A percentile compares a stretch with the other conserved stretches of the same genome.
These are phyloP conservation scores for Theodoxus fluviatilis DNA, from an alignment of 2,888 invertebrate genomes.

Conservation along the genomic window DNA sequence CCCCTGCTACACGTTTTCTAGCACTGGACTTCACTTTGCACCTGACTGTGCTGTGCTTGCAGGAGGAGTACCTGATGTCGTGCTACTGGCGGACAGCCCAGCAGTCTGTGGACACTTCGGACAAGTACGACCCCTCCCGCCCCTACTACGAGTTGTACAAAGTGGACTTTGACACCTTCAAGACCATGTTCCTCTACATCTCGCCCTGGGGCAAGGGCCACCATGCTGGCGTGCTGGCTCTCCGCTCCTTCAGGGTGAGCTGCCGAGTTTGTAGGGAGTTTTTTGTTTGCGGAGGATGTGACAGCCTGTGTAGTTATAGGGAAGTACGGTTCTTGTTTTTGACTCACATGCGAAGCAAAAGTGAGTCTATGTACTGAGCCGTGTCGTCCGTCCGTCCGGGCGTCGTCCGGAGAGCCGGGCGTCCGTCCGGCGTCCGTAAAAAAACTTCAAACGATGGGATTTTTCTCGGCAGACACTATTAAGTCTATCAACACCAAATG, in stretches of 20 bases:
- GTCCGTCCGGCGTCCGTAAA: no score
- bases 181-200: constrained; percentile 81
- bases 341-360: no score
- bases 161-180: constrained; percentile 89
- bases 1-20: no score
- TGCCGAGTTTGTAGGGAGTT: background rate
- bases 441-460: no score
- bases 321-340: background rate
- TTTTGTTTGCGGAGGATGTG: background rate
- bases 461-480: no score
- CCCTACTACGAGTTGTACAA: constrained; percentile 85
- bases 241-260: constrained; percentile 85
- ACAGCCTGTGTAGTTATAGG: no score
- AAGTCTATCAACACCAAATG: no score
- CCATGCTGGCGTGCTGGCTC: constrained; percentile 81
- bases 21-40: background rate
- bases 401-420: no score
- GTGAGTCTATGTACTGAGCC: no score
- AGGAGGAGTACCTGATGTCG: constrained; percentile 77
- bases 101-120: constrained; percentile 70
- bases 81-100: constrained; percentile 63
- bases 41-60: constrained; percentile 38
- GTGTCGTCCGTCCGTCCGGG: no score
- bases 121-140: constrained; percentile 74
- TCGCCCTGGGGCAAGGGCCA: constrained; percentile 91